These are phyloP conservation scores for Acrobeloides nanus DNA, from an alignment of 2,888 invertebrate species.

Conservation along the genomic window DNA sequence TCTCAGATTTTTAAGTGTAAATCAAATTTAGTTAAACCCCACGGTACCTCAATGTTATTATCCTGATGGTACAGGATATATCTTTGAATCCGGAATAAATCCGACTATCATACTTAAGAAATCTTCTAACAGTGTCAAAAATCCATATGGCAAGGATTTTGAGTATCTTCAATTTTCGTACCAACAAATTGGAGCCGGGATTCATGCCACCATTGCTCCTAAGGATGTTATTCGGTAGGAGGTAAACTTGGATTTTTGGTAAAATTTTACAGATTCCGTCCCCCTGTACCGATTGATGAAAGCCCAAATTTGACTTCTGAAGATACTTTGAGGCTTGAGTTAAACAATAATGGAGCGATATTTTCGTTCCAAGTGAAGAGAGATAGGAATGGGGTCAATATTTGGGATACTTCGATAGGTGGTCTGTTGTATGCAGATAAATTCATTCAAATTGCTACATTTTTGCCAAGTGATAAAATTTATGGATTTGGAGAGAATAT, in stretches of 20 bases:
- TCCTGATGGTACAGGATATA: too few species aligned
- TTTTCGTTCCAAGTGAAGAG: conserved; percentile 36
- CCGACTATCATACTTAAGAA: conserved; percentile 12
- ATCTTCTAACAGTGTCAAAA: conserved; percentile 2
- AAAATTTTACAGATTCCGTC: conserved; percentile 41
- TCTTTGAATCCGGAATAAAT: too few species aligned
- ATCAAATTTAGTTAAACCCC: too few species aligned
- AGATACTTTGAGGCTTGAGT: conserved; percentile 10
- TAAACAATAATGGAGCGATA: conserved; percentile 13
- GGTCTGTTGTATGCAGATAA: conserved; percentile 48
- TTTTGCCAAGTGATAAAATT: too few species aligned
- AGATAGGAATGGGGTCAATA: conserved; percentile 19
- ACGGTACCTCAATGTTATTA: too few species aligned
- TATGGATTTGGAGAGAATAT: background rate
- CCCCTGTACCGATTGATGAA: conserved; percentile 29
- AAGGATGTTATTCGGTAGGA: too few species aligned
- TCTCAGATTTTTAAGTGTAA: too few species aligned
- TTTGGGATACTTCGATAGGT: conserved; percentile 41
- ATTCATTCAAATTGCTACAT: too few species aligned
- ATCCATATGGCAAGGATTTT: conserved; percentile 18
- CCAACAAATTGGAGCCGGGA: conserved; percentile 13
- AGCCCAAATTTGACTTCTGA: too few species aligned
- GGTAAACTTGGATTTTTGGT: too few species aligned
- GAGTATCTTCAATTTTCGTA: conserved; percentile 12
- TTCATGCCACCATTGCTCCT: conserved; percentile 26